Conservation (phyloP, 1,140 invertebrate genomes). For the Leptinotarsa defecta region DNA sequence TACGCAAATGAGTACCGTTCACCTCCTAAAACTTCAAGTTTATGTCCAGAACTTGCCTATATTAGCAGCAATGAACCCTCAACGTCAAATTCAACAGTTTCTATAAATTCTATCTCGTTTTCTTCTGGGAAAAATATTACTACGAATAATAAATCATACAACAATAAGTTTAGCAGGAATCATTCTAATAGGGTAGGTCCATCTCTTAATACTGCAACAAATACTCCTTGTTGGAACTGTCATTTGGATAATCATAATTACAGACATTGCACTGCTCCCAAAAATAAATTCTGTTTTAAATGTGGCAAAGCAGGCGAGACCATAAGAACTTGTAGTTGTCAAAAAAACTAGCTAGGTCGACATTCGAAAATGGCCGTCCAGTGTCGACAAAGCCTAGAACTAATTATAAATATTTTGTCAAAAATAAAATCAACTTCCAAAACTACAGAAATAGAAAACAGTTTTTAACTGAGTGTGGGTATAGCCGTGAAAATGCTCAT, state of each 20-base stretch:
- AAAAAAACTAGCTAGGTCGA: not conserved
- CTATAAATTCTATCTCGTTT: not conserved
- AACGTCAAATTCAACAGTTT: not conserved
- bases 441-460: no score
- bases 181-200: not conserved
- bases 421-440: not conserved
- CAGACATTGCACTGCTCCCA: not conserved
- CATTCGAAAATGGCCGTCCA: not conserved
- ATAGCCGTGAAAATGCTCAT: not conserved
- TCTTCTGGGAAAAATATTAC: not conserved
- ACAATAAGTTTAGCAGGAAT: not conserved
- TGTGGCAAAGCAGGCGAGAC: slow-evolving; percentile 9
- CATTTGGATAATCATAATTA: slow-evolving; percentile 3
- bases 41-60: slow-evolving; percentile 5
- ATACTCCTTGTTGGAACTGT: slow-evolving; percentile 21
- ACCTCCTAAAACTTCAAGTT: slow-evolving; percentile 19
- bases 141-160: slow-evolving; percentile 5
- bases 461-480: no score
- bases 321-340: slow-evolving; percentile 7
- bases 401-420: not conserved
- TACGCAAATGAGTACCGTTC: not conserved
- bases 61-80: slow-evolving; percentile 8
- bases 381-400: not conserved
- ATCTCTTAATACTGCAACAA: not conserved
- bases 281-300: slow-evolving; percentile 10